Evolutionary conservation across 2,888 invertebrate genomes (phyloP).

Genomic region (Archaeoteleia sp.): DNA sequence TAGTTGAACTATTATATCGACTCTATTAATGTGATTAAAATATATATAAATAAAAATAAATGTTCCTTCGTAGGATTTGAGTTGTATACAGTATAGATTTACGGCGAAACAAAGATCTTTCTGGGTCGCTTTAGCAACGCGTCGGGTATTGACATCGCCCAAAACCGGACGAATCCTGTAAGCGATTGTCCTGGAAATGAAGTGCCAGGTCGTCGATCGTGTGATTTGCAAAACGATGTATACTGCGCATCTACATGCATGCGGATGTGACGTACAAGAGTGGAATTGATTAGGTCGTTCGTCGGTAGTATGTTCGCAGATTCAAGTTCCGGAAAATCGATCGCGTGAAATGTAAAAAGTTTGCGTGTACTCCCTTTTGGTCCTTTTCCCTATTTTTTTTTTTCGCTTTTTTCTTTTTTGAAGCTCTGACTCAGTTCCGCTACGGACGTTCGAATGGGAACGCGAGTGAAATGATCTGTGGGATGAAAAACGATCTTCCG

Average conservation of each 20-base stretch:
- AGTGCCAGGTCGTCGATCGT: constrained; percentile 19
- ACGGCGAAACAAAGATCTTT: too few species aligned
- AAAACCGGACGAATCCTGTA: constrained; percentile 10
- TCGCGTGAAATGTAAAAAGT: constrained; percentile 13
- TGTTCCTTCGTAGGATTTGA: too few species aligned
- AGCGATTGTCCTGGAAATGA: constrained; percentile 16
- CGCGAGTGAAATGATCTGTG: constrained; percentile 27
- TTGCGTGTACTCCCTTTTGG: constrained; percentile 14
- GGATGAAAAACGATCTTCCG: constrained; percentile 27
- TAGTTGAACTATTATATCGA: too few species aligned
- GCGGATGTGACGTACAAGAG: constrained; percentile 26
- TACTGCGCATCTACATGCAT: constrained; percentile 10
- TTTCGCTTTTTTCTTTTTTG: constrained; percentile 13
- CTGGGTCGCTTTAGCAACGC: neutral
- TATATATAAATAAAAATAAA: too few species aligned
- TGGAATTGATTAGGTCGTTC: constrained; percentile 20
- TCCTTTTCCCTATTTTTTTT: constrained; percentile 13
- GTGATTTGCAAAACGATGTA: constrained; percentile 30
- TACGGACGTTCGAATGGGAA: constrained; percentile 22
- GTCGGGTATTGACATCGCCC: neutral
- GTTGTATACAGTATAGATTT: too few species aligned
- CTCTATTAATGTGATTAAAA: too few species aligned
- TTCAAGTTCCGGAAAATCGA: constrained; percentile 20
- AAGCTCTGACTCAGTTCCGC: constrained; percentile 28
- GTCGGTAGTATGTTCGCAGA: constrained; percentile 8